Percentiles rank a stretch among this genome's conserved stretches.
These are phyloP conservation scores for Octomys mimax DNA, from an alignment of 2,797 vertebrate genomes.

Conservation along the genomic window DNA sequence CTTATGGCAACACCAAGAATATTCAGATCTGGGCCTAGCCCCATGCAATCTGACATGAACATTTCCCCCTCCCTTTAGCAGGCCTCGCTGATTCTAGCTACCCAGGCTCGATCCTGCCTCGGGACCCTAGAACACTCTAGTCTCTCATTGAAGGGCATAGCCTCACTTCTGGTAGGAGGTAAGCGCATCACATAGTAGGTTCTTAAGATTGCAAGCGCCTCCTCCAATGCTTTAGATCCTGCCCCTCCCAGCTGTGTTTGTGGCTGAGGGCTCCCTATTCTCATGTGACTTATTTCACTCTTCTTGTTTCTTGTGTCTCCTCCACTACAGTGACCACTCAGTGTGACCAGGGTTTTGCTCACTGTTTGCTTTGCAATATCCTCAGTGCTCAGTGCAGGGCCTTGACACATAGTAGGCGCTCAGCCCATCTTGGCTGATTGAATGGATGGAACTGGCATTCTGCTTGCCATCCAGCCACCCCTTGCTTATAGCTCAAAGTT, in stretches of 20 bases:
- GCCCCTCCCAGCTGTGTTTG: neutral
- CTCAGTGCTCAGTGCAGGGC: neutral
- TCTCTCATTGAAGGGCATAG: neutral
- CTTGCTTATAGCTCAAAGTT: neutral
- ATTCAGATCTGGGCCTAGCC: neutral
- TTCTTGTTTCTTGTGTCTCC: neutral
- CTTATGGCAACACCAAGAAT: neutral
- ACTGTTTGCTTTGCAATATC: neutral
- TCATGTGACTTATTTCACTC: neutral
- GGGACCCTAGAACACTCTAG: neutral
- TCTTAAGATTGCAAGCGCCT: neutral
- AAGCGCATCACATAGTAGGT: neutral
- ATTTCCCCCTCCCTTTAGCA: neutral
- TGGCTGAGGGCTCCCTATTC: neutral
- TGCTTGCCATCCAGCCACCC: neutral
- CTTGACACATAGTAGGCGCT: neutral
- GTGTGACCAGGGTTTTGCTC: neutral
- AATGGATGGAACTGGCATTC: neutral
- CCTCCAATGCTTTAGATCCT: neutral
- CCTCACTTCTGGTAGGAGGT: neutral
- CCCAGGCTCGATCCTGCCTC: neutral
- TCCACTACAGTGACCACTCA: neutral
- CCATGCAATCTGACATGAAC: neutral
- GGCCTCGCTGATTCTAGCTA: neutral
- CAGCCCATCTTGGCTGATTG: neutral